These are phyloP conservation scores for Bujurquina vittata DNA, from an alignment of 2,113 vertebrate genomes.

Conservation along the genomic window DNA sequence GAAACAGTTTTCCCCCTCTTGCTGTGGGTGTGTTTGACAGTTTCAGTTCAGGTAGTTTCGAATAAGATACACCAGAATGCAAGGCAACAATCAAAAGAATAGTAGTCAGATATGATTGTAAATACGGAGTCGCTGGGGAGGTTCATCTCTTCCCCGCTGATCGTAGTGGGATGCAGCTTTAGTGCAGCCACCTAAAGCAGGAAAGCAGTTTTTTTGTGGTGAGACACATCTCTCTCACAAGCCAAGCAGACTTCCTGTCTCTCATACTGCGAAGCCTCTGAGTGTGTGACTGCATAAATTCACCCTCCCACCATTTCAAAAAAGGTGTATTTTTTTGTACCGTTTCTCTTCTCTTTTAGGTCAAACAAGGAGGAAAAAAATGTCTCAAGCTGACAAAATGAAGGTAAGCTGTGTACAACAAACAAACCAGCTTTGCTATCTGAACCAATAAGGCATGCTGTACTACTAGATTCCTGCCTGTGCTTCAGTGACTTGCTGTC, in stretches of 20 bases:
- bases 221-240: constrained; percentile 31
- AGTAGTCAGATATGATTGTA: neutral
- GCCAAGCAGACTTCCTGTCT: constrained; percentile 72
- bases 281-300: neutral
- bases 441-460: neutral
- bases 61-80: neutral
- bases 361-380: constrained; percentile 42
- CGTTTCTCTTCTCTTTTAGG: constrained; percentile 49
- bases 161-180: constrained; percentile 4
- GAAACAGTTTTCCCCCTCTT: neutral
- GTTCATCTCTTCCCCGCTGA: neutral
- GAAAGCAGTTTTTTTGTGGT: constrained; percentile 54
- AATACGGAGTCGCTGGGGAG: neutral
- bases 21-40: constrained; percentile 19
- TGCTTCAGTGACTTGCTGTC: neutral
- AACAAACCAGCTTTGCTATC: neutral
- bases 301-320: neutral
- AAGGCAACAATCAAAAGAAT: neutral
- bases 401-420: constrained; percentile 70
- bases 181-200: constrained; percentile 24
- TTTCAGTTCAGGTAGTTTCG: neutral
- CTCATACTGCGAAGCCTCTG: constrained; percentile 18
- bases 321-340: neutral
- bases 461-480: constrained; percentile 5
- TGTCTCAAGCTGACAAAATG: constrained; percentile 84